Base-by-base conservation (phyloP, 2,888 invertebrate genomes). In the Synergus laeviventris region DNA sequence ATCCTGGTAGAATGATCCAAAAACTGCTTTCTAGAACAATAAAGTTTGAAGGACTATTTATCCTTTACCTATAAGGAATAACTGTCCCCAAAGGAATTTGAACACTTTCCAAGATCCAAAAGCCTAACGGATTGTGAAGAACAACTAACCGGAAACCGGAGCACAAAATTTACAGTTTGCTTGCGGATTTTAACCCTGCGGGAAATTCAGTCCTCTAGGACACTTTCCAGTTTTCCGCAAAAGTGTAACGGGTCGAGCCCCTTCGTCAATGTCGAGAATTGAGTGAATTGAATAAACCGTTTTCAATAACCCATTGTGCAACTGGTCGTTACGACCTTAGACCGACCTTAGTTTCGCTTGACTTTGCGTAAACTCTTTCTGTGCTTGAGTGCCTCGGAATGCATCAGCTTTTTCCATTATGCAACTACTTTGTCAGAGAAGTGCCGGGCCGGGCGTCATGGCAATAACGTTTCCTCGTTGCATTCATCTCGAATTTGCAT, bases 331-430 rank as follows among this genome's bases (percentile, higher is more conserved):
- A 78, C 78, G 78, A 76, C 77, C 80, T 78, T 80, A 78, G 74
- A 74, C 66, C 62, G 80, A 80, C 80, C 80, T 80, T 78, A 80
- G 75, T 74, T 79, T 79, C 74, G 64, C 76, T 75, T 77, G 77
- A 78, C 77, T 80, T 80, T 80, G 76, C 78, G 78, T 80, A 80
- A 80, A 80, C 75, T 78, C 76, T 76, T 74, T 73, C 61, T 75
- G 78, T 39, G 64, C 61, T 18, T 39, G 39, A 21, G 18, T 64
- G 64, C 12, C 39, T 64, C 18, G 9, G n/a, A 62, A 62, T 62
- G 38, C 31, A 42, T 39, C 39, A 64, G 5, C 38, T 18, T 42
- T 64, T 42, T 14, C 39, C 39, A 64, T 64, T 64, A 64, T 64
- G 64, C 38, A 64, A 64, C 39, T 38, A 62, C 9, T 39, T 64